Evolutionary conservation across 2,113 vertebrate genomes (phyloP), one percentile per base, ranked within the genome.

Genomic region (Campylomormyrus numenius): DNA sequence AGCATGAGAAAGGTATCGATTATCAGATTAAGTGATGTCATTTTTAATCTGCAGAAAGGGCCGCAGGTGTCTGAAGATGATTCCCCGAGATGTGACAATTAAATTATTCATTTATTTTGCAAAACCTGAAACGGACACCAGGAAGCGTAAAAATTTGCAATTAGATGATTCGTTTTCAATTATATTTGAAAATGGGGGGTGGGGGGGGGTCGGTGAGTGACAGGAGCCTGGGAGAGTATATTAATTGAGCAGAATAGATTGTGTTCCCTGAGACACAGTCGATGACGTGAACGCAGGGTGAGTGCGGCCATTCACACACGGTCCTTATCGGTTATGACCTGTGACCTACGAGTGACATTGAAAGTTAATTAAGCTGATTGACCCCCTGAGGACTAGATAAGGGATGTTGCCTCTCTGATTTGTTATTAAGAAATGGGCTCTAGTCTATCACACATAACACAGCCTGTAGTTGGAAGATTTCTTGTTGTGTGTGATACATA

Each of bases 41-140:
- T 94, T 90, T 93, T 90, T 89, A 91, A 91, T 91, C 94, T 93
- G 93, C 94, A 93, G 91, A 90, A 89, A 90, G 88, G 92, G 91
- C 91, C 91, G 90, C 93, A 93, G 92, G 93, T 93, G 93, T 94
- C 94, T 94, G 94, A 90, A 91, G 91, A 90, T 91, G 93, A 96
- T 95, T 95, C 95, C 93, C 92, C 90, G 92, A 91, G 93, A 91
- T 90, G 93, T 93, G 94, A 94, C 92, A 93, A 90, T 91, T 92
- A 94, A 94, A 95, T 96, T 93, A 96, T 94, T 94, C 93, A 94
- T 94, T 94, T 95, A 94, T 95, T 94, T 86, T 27, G 46, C 84
- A 86, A 86, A 48, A 48, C 45, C 48, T 95, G 95, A 95, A 95
- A 95, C 94, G 92, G 94, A 94, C 92, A 92, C 92, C 93, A 93